Evolutionary conservation across 1,140 invertebrate species (phyloP), one percentile per base, ranked within the genome.

Genomic region (Matsumurasca onukii): DNA sequence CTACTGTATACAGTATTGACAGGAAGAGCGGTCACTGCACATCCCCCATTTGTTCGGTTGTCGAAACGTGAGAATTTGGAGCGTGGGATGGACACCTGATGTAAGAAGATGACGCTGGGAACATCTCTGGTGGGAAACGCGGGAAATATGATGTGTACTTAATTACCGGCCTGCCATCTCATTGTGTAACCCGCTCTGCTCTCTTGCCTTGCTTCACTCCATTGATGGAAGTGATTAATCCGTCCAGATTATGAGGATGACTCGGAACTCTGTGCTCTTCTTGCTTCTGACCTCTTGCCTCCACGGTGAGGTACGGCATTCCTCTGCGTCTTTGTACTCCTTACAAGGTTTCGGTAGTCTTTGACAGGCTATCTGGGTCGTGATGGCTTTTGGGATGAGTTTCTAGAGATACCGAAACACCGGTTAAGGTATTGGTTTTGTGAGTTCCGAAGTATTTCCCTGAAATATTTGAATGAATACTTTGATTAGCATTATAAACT

Each of bases 61-160:
- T 59, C 55, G 55, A 59, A 59, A 59, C 30, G 55, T 59, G 55
- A 27, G 55, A 59, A 59, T 59, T 2, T 29, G 25, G 55, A 24
- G 55, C 55, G 55, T 59, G 55, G 55, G 55, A 51, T 17, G 17
- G 5, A 5, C 22, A 59, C 24, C 55, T 59, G 55, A 59, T 27
- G 55, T 59, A 59, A 59, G 55, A 27, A 59, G 55, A 59, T 59
- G 55, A 59, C 55, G 55, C 55, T 59, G 55, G 25, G 55, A 59
- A 59, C 55, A 59, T 59, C 55, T 59, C 24, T 13, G 55, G 55
- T 59, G 55, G 55, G 55, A 45, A 45, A 45, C 39, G 39, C 39
- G 39, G 9, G 9, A 29, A 59, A 59, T 59, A 59, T 59, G 55
- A 59, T 59, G 55, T 59, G 55, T 59, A 59, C 24, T 59, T 59